Base-by-base conservation (phyloP, 2,888 invertebrate genomes). In the Melanostoma scalare region DNA sequence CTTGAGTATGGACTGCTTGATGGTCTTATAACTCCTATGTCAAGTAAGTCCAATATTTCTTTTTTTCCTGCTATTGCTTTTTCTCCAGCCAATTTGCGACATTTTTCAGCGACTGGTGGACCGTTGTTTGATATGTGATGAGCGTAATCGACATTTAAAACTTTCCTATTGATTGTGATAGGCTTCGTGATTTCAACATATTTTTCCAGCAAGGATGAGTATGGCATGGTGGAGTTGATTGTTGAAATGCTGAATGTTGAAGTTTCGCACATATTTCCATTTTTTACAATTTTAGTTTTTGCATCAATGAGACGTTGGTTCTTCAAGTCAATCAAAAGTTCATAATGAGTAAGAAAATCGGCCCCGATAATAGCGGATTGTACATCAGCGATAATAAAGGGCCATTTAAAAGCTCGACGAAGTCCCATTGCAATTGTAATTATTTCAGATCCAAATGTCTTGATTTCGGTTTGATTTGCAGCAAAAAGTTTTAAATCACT, bases 341-440 rank as follows among this genome's bases (percentile, higher is more conserved):
- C 9, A 10, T 53, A 35, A 53, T 53, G n/a, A n/a, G 33, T 35
- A 5, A 53, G 5, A 35, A 53, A 35, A 53, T 10, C 52, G 0
- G 35, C 35, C 4, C n/a, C 52, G 35, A 42, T 42, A 2, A 46
- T 42, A 44, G 40, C 30, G 9, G 30, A 60, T 9, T 31, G 40
- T 0, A 48, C 35, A 61, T 61, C 61, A 30, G 35, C 61, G 9
- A 61, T 36, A 36, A 46, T 61, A 35, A 61, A 61, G 8, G 10
- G 36, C 61, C 61, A 61, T 36, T 58, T 58, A 31, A 58, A 9
- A 38, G 9, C 58, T 40, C 58, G 42, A 9, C 58, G 58, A 33
- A 61, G 52, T 10, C 10, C 60, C 36, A 55, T n/a, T 6, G 52
- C 38, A 2, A 9, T 1, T 20, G 20, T 55, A 6, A 30, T 50